Evolutionary conservation across 2,113 vertebrate species (phyloP).

Genomic region (Passer montanus): DNA sequence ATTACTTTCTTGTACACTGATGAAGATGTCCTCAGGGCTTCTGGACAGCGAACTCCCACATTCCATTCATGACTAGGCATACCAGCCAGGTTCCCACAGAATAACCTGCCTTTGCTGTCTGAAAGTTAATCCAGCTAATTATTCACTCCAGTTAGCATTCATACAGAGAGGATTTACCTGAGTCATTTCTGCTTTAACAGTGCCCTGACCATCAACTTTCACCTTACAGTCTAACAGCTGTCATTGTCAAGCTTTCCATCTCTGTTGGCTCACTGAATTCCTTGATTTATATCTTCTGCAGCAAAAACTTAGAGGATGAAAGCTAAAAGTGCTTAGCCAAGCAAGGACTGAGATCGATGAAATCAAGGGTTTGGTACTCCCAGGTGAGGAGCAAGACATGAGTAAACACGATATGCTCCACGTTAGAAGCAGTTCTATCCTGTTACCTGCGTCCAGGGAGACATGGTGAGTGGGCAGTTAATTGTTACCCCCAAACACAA

Average conservation of each 20-base stretch:
- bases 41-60: not conserved
- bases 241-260: not conserved
- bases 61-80: not conserved
- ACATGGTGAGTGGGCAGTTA: not conserved
- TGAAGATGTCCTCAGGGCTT: not conserved
- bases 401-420: not conserved
- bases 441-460: not conserved
- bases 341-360: constrained; percentile 1
- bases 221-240: not conserved
- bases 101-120: not conserved
- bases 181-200: not conserved
- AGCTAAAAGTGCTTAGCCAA: constrained; percentile 22
- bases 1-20: not conserved
- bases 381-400: not conserved
- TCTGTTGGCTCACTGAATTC: not conserved
- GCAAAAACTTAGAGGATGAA: not conserved
- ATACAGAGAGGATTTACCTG: not conserved
- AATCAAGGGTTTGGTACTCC: constrained; percentile 4
- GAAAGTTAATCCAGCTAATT: not conserved
- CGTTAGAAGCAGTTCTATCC: not conserved
- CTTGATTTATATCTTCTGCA: constrained; percentile 12
- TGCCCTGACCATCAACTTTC: not conserved
- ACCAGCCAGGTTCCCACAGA: not conserved
- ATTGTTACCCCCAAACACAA: not conserved
- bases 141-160: not conserved